Conservation (phyloP, 2,113 vertebrate genomes). For the Oophaga pumilio region DNA sequence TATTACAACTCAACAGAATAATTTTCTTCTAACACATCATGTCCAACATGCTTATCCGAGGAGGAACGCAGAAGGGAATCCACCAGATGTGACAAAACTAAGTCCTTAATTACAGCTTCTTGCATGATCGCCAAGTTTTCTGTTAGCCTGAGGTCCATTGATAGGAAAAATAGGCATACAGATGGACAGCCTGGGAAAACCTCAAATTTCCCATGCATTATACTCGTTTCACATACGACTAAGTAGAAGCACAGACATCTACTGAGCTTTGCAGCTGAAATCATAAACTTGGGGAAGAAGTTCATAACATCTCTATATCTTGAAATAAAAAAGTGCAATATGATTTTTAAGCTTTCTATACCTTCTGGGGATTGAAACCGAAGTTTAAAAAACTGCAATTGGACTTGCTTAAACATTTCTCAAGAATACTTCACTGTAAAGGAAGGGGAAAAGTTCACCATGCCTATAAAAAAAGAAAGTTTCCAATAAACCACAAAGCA, state of each 20-base stretch:
- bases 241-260: conserved; percentile 33
- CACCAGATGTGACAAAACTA: conserved; percentile 23
- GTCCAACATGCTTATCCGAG: neutral
- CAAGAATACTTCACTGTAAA: conserved; percentile 67
- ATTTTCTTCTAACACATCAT: neutral
- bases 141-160: neutral
- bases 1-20: neutral
- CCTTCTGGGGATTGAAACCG: conserved; percentile 64
- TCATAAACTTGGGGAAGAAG: conserved; percentile 51
- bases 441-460: conserved; percentile 54
- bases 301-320: conserved; percentile 68
- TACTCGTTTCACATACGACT: conserved; percentile 4
- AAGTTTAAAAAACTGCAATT: conserved; percentile 72
- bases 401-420: conserved; percentile 67
- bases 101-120: conserved; percentile 6
- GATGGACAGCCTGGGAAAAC: conserved; percentile 39
- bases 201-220: conserved; percentile 30
- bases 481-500: conserved; percentile 62
- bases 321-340: conserved; percentile 51
- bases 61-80: conserved; percentile 10
- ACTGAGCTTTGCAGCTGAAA: conserved; percentile 46
- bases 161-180: conserved; percentile 24
- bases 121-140: conserved; percentile 16
- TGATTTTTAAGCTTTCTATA: conserved; percentile 52
- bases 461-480: conserved; percentile 56